Conservation (phyloP, 2,797 vertebrate genomes). For the Otus scops region DNA sequence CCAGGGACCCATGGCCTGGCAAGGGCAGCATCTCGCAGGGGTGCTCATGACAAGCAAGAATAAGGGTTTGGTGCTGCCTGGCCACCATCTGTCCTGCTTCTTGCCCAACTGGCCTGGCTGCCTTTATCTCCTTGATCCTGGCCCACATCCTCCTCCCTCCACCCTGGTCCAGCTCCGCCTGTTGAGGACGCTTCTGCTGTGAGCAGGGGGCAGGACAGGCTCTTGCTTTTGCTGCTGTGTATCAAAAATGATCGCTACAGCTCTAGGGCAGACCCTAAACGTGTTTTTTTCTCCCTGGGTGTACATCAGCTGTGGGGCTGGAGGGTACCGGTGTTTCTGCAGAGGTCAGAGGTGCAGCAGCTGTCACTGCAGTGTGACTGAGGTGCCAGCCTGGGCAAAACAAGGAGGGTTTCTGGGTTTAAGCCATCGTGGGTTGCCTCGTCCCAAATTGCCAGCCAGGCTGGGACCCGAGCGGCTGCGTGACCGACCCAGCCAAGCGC, state of each 20-base stretch:
- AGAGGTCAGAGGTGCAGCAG: neutral
- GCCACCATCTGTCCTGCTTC: neutral
- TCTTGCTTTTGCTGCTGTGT: neutral
- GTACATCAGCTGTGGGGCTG: fast-evolving
- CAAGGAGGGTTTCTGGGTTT: neutral
- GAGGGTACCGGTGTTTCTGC: fast-evolving
- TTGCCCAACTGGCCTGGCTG: neutral
- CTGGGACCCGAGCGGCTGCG: fast-evolving
- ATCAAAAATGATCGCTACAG: fast-evolving
- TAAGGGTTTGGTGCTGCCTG: neutral
- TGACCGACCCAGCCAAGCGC: fast-evolving
- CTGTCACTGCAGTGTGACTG: fast-evolving
- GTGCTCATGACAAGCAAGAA: fast-evolving
- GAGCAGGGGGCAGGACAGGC: neutral
- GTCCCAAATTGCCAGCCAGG: fast-evolving
- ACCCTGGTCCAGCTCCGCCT: neutral
- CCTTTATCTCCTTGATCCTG: no score
- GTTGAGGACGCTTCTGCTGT: fast-evolving
- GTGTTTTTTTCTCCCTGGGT: fast-evolving
- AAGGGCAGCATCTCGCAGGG: neutral
- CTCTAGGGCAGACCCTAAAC: neutral
- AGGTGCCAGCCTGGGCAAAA: neutral
- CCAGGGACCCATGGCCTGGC: fast-evolving
- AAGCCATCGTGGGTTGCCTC: fast-evolving
- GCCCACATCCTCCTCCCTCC: no score